Conservation (phyloP, 2,888 invertebrate genomes). For the Pandemis corylana region DNA sequence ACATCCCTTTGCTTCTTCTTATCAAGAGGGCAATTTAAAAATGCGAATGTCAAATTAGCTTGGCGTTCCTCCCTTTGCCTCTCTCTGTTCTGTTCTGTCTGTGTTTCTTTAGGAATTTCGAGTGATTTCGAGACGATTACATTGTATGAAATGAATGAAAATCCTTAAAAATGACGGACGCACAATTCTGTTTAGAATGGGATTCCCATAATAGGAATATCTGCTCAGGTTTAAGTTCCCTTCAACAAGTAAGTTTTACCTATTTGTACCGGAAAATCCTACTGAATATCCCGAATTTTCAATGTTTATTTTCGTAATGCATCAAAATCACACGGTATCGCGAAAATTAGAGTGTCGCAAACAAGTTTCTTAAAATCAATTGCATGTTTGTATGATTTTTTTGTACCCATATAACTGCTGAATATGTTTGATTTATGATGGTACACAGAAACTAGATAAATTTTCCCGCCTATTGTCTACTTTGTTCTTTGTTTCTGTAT, state of each 20-base stretch:
- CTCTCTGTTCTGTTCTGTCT: too few species aligned
- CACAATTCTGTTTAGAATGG: conserved; percentile 68
- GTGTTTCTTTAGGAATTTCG: too few species aligned
- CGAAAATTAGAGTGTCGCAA: not conserved
- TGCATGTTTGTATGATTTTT: not conserved
- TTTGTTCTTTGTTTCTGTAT: too few species aligned
- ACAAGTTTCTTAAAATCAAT: not conserved
- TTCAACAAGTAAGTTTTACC: conserved; percentile 64
- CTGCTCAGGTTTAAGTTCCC: conserved; percentile 62
- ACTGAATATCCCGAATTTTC: not conserved
- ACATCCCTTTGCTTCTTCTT: not conserved
- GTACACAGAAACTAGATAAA: too few species aligned
- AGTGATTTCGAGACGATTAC: too few species aligned
- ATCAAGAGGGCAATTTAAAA: too few species aligned
- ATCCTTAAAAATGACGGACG: conserved; percentile 53
- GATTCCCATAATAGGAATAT: conserved; percentile 65
- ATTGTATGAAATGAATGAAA: not conserved
- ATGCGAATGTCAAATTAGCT: not conserved
- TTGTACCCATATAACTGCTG: too few species aligned
- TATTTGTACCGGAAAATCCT: not conserved
- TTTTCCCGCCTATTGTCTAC: too few species aligned
- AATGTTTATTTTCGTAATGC: not conserved
- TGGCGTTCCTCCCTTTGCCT: not conserved
- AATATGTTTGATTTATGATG: too few species aligned
- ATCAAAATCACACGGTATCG: not conserved